A percentile compares a stretch with the other conserved stretches of the same genome.
phyloP scores from a whole-genome alignment of 2,113 vertebrate genomes.

The human region GRCh38 chr4:154819501-154820000 shows the following conservation, averaged over 20 bases:
- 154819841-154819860: neutral
- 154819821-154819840: conserved; percentile 1
- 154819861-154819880: neutral
- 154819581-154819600: neutral
- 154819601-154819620: conserved; percentile 29
- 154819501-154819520: neutral
- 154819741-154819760: neutral
- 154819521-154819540: neutral
- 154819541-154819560: neutral
- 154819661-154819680: conserved; percentile 18
- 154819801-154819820: neutral
- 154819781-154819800: neutral
- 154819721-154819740: neutral
- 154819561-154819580: neutral
- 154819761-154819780: neutral
- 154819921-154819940: neutral
- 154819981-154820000: neutral
- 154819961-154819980: neutral
- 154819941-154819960: neutral
- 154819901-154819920: conserved; percentile 25
- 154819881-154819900: conserved; percentile 1
- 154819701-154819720: conserved; percentile 22
- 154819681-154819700: neutral
- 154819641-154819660: conserved; percentile 8
- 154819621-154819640: neutral